Evolutionary conservation across 2,888 invertebrate species (phyloP), one percentile per base, ranked within the genome.

Genomic region (Euspilapteryx auroguttella): DNA sequence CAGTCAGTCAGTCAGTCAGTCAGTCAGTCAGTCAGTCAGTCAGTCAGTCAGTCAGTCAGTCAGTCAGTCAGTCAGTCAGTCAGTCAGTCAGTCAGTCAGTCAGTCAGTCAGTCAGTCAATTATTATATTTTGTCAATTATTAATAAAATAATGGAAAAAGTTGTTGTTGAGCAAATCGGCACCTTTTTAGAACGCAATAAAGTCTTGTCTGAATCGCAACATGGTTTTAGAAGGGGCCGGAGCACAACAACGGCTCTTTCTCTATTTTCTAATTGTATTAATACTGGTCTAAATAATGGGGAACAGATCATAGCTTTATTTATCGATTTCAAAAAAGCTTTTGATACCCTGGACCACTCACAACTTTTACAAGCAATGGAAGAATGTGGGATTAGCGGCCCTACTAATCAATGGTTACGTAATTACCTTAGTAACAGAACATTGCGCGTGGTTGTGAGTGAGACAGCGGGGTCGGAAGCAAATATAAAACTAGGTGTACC

Each of bases 101-200:
- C n/a, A n/a, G n/a, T n/a, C n/a, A n/a, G n/a, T n/a, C n/a, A n/a
- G n/a, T n/a, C n/a, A n/a, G n/a, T n/a, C n/a, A n/a, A n/a, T n/a
- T n/a, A n/a, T n/a, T n/a, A n/a, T n/a, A n/a, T n/a, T n/a, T n/a
- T n/a, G n/a, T n/a, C n/a, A n/a, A n/a, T n/a, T n/a, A n/a, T n/a
- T n/a, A n/a, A n/a, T n/a, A n/a, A n/a, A n/a, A n/a, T n/a, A n/a
- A n/a, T n/a, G n/a, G n/a, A n/a, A n/a, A n/a, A 31, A 23, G 28
- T 27, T 21, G 24, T 25, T 10, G 13, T 21, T 21, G 15, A 27
- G 27, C 4, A 27, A 12, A 6, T 27, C 12, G n/a, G 20, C 22
- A 10, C 22, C n/a, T 28, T 22, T 22, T 13, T 14, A n/a, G n/a
- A 22, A n/a, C 5, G 10, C 10, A 5, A 22, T n/a, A 22, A 22